Evolutionary conservation across 2,113 vertebrate genomes (phyloP).

Genomic region (Puffinus mauretanicus): DNA sequence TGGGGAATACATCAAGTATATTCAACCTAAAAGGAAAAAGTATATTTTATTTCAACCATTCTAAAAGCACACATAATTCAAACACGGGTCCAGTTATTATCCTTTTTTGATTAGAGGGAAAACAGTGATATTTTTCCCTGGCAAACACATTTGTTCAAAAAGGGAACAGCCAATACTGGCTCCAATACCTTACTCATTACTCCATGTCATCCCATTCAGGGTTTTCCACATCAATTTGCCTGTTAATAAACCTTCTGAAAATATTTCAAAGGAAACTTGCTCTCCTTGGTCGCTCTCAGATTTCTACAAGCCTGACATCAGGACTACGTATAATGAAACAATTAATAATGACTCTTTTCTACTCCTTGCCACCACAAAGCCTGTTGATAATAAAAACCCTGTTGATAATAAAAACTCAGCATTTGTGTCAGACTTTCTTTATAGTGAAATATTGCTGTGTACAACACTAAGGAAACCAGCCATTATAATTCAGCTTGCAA

Average conservation of each 20-base stretch:
- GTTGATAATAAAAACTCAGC: background rate
- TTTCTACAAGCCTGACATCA: background rate
- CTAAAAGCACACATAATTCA: background rate
- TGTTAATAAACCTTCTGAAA: constrained; percentile 38
- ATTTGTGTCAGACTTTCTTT: background rate
- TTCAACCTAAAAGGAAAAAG: background rate
- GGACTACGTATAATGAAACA: background rate
- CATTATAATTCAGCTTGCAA: background rate
- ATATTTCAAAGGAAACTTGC: constrained; percentile 16
- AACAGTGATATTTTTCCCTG: background rate
- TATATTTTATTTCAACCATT: background rate
- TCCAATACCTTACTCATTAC: background rate
- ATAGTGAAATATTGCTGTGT: background rate
- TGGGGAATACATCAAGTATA: background rate
- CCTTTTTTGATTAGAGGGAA: background rate
- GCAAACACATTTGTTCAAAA: background rate
- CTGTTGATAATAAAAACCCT: background rate
- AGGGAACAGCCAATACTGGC: background rate
- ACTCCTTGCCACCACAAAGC: background rate
- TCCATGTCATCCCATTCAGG: background rate
- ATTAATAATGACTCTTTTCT: background rate
- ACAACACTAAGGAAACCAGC: background rate
- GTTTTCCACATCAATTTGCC: background rate
- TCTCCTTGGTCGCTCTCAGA: background rate
- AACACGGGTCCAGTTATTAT: background rate